Conservation (phyloP, 2,113 vertebrate species). For the Chaetorhynchus papuensis region DNA sequence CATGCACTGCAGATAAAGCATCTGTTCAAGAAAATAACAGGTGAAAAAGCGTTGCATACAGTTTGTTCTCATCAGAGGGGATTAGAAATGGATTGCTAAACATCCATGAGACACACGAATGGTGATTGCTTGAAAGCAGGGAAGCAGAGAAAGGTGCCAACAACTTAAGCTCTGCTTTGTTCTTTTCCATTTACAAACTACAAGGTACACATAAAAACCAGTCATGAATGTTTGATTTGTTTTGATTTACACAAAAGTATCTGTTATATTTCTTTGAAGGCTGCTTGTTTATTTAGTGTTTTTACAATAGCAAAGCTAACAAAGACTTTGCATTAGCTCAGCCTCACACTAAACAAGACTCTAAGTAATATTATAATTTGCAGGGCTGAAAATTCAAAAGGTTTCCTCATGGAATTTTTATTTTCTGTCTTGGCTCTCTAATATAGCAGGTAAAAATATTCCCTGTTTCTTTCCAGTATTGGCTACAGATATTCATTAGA, state of each 20-base stretch:
- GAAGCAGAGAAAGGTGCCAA: neutral
- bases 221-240: neutral
- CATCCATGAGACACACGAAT: neutral
- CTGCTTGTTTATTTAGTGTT: neutral
- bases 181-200: neutral
- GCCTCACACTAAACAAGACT: neutral
- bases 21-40: neutral
- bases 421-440: neutral
- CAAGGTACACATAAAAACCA: neutral
- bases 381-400: neutral
- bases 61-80: neutral
- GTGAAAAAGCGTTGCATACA: neutral
- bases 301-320: neutral
- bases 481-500: neutral
- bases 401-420: neutral
- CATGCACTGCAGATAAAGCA: neutral
- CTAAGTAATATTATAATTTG: neutral
- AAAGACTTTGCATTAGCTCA: neutral
- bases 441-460: neutral
- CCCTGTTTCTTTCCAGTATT: neutral
- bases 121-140: neutral
- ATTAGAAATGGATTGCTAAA: neutral
- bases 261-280: neutral
- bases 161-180: neutral
- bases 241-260: neutral